Conservation (phyloP, 2,797 vertebrate genomes). For the Mormyrus proboscirostris region DNA sequence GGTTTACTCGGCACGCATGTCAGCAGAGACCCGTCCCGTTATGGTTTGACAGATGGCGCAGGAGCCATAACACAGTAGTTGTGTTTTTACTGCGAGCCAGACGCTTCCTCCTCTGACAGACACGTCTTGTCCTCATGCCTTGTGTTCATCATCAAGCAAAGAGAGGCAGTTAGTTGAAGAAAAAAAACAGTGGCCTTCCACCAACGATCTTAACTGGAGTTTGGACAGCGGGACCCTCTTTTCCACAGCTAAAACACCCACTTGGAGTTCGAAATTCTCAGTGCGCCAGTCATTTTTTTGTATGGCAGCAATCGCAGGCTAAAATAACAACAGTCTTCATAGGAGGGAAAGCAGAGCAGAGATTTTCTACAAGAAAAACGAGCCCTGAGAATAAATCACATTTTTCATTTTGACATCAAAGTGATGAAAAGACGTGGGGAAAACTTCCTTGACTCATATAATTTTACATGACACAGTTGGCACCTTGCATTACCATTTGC, state of each 20-base stretch:
- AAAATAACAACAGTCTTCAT: background rate
- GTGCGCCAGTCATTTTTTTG: background rate
- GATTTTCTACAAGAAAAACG: background rate
- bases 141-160: background rate
- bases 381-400: constrained; percentile 4
- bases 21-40: constrained; percentile 27
- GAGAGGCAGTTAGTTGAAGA: background rate
- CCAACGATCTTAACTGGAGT: background rate
- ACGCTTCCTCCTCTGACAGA: constrained; percentile 23
- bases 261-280: background rate
- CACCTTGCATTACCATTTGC: background rate
- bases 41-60: constrained; percentile 17
- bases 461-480: constrained; percentile 4
- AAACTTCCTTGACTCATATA: background rate
- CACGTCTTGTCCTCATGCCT: background rate
- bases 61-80: constrained; percentile 35
- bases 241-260: background rate
- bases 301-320: background rate
- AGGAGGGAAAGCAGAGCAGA: background rate
- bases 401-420: constrained; percentile 6
- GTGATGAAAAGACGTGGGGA: background rate
- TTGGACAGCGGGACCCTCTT: background rate
- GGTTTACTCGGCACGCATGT: constrained; percentile 5
- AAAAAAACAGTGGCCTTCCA: background rate
- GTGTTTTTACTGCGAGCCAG: constrained; percentile 23